Percentiles rank a stretch among this genome's conserved stretches.
These are phyloP conservation scores for Hoplostethus atlanticus DNA, from an alignment of 2,797 vertebrate genomes.

Conservation along the genomic window DNA sequence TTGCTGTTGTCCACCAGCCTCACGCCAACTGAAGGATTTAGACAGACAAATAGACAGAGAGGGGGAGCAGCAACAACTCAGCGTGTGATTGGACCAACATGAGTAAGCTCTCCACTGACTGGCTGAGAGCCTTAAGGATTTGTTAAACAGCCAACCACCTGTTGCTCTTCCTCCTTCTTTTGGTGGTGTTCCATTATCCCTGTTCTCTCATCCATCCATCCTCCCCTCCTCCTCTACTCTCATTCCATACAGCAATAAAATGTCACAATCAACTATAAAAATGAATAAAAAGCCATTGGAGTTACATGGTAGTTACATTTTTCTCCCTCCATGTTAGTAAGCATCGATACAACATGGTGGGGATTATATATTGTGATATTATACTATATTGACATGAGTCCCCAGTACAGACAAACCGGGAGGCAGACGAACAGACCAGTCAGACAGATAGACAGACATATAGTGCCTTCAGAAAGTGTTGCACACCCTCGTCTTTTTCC, in stretches of 20 bases:
- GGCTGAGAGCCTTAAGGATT: constrained; percentile 29
- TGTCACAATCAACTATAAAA: background rate
- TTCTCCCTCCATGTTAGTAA: background rate
- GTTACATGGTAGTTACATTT: background rate
- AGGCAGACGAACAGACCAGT: background rate
- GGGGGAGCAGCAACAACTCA: constrained; percentile 1
- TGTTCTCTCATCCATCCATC: background rate
- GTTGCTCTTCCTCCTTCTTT: background rate
- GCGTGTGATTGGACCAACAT: constrained; percentile 28
- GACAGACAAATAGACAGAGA: background rate
- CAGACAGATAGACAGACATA: too few relatives aligned
- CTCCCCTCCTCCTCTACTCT: background rate
- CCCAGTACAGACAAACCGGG: background rate
- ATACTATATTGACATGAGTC: background rate
- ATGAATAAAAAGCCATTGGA: background rate
- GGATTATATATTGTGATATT: background rate
- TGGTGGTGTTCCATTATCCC: background rate
- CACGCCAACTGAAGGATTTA: constrained; percentile 3
- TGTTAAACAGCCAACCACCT: constrained; percentile 24
- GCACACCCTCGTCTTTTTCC: too few relatives aligned
- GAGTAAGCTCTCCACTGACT: constrained; percentile 47
- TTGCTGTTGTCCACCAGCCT: constrained; percentile 10
- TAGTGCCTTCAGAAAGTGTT: too few relatives aligned
- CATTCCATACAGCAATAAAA: constrained; percentile 2
- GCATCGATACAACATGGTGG: too few relatives aligned